Evolutionary conservation across 2,113 vertebrate species (phyloP).

Genomic region (Motacilla alba): DNA sequence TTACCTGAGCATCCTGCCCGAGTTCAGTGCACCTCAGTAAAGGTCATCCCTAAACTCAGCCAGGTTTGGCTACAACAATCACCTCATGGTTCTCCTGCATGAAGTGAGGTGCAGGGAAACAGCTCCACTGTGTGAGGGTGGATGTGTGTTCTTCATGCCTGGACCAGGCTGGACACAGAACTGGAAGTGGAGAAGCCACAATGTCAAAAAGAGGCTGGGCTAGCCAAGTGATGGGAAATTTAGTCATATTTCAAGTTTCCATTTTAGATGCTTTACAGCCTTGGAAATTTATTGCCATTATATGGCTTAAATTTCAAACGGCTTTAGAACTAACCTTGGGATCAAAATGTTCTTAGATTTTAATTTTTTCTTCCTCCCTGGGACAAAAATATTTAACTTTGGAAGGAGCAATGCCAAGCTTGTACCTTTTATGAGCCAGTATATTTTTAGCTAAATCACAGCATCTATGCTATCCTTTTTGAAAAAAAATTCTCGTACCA

Average conservation of each 20-base stretch:
- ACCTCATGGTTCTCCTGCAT: not conserved
- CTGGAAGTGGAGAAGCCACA: not conserved
- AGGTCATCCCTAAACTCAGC: not conserved
- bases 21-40: not conserved
- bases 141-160: not conserved
- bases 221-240: not conserved
- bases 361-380: not conserved
- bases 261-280: not conserved
- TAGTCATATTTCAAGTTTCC: not conserved
- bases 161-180: not conserved
- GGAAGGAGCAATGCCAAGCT: not conserved
- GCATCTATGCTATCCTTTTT: not conserved
- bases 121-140: not conserved
- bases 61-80: not conserved
- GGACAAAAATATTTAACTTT: not conserved
- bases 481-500: not conserved
- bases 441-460: slow-evolving; percentile 10
- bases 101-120: not conserved
- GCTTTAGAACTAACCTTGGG: not conserved
- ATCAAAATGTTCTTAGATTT: slow-evolving; percentile 18
- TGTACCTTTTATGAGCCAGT: not conserved
- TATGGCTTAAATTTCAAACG: slow-evolving; percentile 12
- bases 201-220: not conserved
- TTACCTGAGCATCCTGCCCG: not conserved
- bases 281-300: not conserved